A percentile compares a stretch with the other conserved stretches of the same genome.
Conservation (phyloP, 2,797 vertebrate species). For the Lepilemur septentrionalis region DNA sequence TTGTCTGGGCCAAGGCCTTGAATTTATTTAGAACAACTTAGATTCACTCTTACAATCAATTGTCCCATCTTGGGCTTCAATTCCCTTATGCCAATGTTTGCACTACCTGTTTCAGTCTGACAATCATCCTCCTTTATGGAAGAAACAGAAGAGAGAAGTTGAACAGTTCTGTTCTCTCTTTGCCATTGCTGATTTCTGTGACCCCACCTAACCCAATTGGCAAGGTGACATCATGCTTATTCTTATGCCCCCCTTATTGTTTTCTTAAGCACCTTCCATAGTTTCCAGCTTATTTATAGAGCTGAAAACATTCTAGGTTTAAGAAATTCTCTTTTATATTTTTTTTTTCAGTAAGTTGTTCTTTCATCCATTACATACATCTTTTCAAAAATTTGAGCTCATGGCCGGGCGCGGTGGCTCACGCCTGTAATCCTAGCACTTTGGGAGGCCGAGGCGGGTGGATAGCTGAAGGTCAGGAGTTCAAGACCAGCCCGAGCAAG, state of each 20-base stretch:
- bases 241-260: neutral
- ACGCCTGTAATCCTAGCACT: too few relatives aligned
- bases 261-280: neutral
- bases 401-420: neutral
- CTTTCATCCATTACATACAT: neutral
- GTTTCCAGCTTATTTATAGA: neutral
- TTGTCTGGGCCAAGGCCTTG: neutral
- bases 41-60: neutral
- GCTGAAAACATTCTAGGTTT: neutral
- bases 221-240: neutral
- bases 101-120: constrained; percentile 34
- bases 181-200: neutral
- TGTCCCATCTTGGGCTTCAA: neutral
- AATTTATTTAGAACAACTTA: constrained; percentile 1
- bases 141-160: neutral
- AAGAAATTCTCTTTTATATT: neutral
- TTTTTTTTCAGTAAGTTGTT: constrained; percentile 27
- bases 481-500: too few relatives aligned
- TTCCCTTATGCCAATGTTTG: neutral
- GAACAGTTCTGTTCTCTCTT: neutral
- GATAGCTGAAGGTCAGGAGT: too few relatives aligned
- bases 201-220: neutral
- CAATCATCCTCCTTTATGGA: neutral
- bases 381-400: constrained; percentile 37
- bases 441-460: too few relatives aligned